These are phyloP conservation scores for Drosophila kikkawai DNA, from an alignment of 1,140 invertebrate species.

Conservation along the genomic window DNA sequence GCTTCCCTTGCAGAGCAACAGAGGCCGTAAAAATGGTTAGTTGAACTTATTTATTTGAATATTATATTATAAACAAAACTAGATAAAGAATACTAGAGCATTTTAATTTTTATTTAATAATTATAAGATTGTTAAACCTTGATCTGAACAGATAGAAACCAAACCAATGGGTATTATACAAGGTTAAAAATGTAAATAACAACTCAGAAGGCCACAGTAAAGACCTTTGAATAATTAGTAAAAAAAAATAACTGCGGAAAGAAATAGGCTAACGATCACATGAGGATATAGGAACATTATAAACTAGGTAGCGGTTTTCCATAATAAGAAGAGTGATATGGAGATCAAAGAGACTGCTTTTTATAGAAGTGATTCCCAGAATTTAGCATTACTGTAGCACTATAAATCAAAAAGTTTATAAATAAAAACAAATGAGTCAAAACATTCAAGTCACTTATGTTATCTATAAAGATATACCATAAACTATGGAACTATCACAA, in stretches of 20 bases:
- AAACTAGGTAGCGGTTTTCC: too few relatives aligned
- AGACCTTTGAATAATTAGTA: too few relatives aligned
- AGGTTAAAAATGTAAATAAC: too few relatives aligned
- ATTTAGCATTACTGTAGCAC: not conserved
- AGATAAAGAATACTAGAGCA: not conserved
- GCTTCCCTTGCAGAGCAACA: not conserved
- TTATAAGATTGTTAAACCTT: too few relatives aligned
- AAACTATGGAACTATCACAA: not conserved
- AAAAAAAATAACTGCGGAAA: too few relatives aligned
- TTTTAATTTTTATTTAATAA: too few relatives aligned
- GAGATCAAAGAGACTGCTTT: not conserved
- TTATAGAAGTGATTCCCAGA: not conserved
- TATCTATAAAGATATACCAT: not conserved
- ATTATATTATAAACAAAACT: not conserved
- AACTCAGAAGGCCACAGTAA: too few relatives aligned
- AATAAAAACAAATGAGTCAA: not conserved
- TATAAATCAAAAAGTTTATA: not conserved
- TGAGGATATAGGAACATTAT: too few relatives aligned
- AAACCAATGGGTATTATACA: too few relatives aligned
- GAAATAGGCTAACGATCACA: too few relatives aligned
- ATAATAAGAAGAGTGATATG: too few relatives aligned
- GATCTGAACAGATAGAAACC: too few relatives aligned
- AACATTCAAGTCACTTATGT: not conserved
- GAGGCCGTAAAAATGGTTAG: conserved; percentile 4
- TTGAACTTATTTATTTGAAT: not conserved